Percentiles rank a stretch among this genome's conserved stretches.
These are phyloP conservation scores for Augochlorella aurata DNA, from an alignment of 2,888 invertebrate species.

Conservation along the genomic window DNA sequence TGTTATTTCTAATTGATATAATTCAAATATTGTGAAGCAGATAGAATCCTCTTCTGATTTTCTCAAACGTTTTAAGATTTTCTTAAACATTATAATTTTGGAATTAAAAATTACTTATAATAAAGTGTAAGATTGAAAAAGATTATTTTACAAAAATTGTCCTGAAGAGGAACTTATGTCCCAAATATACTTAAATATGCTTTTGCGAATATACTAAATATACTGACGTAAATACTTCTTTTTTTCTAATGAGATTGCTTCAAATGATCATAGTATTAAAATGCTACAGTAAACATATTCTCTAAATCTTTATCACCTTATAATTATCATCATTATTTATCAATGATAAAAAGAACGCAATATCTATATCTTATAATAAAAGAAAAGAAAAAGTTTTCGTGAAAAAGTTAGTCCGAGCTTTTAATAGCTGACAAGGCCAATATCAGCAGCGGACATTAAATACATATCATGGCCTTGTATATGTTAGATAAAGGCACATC, in stretches of 20 bases:
- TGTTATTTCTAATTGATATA: neutral
- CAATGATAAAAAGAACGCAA: constrained; percentile 25
- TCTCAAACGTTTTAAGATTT: neutral
- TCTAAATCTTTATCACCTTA: constrained; percentile 33
- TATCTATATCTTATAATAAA: constrained; percentile 25
- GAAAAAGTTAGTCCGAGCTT: constrained; percentile 26
- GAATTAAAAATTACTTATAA: neutral
- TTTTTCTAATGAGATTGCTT: neutral
- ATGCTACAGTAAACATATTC: constrained; percentile 2
- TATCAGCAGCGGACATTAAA: constrained; percentile 54
- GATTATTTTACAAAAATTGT: neutral
- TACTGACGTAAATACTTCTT: neutral
- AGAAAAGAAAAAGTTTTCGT: constrained; percentile 16
- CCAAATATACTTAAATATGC: neutral
- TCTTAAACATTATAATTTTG: neutral
- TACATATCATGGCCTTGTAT: constrained; percentile 36
- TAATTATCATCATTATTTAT: constrained; percentile 34
- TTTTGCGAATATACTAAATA: no score
- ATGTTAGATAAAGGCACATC: constrained; percentile 44
- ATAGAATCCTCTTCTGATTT: neutral
- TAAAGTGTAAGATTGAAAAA: neutral
- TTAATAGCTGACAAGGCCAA: constrained; percentile 56
- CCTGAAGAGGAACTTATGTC: neutral
- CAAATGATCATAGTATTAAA: neutral
- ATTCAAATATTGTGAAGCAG: neutral